A percentile compares a stretch with the other conserved stretches of the same genome.
Evolutionary conservation across 1,140 invertebrate genomes (phyloP).

Genomic region (Lethrus apterus): DNA sequence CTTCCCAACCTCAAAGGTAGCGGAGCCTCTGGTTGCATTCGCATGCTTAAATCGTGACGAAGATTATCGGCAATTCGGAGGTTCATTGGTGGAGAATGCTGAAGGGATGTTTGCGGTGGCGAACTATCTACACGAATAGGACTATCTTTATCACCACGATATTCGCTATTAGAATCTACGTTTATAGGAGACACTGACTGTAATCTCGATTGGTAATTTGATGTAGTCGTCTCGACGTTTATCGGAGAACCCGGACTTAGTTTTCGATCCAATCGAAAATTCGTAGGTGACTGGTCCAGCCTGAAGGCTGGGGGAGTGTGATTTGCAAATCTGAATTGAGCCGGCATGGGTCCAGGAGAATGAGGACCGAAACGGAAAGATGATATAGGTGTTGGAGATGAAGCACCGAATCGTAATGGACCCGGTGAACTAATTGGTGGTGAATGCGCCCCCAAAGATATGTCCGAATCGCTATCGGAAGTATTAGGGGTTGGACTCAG

Average conservation of each 20-base stretch:
- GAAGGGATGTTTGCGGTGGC: slow-evolving; percentile 40
- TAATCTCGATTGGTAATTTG: slow-evolving; percentile 4
- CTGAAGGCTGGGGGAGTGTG: slow-evolving; percentile 28
- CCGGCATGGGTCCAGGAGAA: slow-evolving; percentile 39
- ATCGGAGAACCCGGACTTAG: slow-evolving; percentile 14
- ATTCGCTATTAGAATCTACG: slow-evolving; percentile 31
- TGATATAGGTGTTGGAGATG: slow-evolving; percentile 36
- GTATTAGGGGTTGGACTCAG: slow-evolving; percentile 33
- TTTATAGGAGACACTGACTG: slow-evolving; percentile 31
- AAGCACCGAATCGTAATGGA: slow-evolving; percentile 31
- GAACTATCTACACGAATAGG: slow-evolving; percentile 38
- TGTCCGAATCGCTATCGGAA: slow-evolving; percentile 47
- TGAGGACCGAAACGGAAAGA: slow-evolving; percentile 38
- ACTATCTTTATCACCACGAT: slow-evolving; percentile 26
- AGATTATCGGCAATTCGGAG: slow-evolving; percentile 28
- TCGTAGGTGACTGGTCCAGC: slow-evolving; percentile 12
- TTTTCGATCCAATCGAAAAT: slow-evolving; percentile 18
- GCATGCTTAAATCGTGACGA: slow-evolving; percentile 11
- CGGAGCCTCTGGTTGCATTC: slow-evolving; percentile 31
- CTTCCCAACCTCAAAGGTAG: slow-evolving; percentile 34
- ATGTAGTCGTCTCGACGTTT: slow-evolving; percentile 14
- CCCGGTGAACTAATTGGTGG: slow-evolving; percentile 43
- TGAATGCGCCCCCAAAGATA: slow-evolving; percentile 48
- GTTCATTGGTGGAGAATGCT: slow-evolving; percentile 42
- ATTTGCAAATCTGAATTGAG: slow-evolving; percentile 36